Evolutionary conservation across 2,888 invertebrate species (phyloP), one percentile per base, ranked within the genome.

Genomic region (Cryptocephalus primarius): DNA sequence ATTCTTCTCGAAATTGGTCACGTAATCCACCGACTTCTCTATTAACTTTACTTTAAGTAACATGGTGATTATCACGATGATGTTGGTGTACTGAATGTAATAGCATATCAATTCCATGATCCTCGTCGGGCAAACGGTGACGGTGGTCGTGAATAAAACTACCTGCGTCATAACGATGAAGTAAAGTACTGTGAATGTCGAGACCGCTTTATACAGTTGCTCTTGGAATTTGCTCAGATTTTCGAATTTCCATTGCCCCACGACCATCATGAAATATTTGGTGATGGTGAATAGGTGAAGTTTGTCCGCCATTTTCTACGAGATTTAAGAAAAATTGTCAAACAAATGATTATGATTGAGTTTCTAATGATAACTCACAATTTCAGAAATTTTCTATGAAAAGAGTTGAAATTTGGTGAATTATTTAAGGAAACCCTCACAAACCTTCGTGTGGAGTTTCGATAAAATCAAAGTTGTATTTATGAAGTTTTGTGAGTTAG

Each of bases 21-120:
- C 32, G 11, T 8, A 41, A 22, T 14, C 31, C 9, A 41, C 32
- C 3, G 32, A 8, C 14, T 41, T 8, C 31, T 32, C 32, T 10
- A 41, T 14, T 14, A 32, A 10, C 32, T 8, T 14, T 9, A 32
- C 8, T 14, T 41, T 12, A 4, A 41, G 11, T 14, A 41, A 8
- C 8, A 41, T 11, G 9, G 14, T 11, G 32, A 41, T 22, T 32
- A 41, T 41, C 11, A 41, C 31, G 11, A 41, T 41, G 8, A 41
- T 32, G 32, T 41, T 41, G 8, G 32, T 22, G 22, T 41, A 41
- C n/a, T 41, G 41, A 32, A 41, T 41, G 31, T 41, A 41, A 11
- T 22, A 41, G 11, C 31, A 12, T 1, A 13, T 10, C 13, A 41
- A 10, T 6, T 41, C 41, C 11, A 22, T 14, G 10, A 41, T 32